These are phyloP conservation scores for Caenorhabditis latens DNA, from an alignment of 1,140 invertebrate species.

Conservation along the genomic window DNA sequence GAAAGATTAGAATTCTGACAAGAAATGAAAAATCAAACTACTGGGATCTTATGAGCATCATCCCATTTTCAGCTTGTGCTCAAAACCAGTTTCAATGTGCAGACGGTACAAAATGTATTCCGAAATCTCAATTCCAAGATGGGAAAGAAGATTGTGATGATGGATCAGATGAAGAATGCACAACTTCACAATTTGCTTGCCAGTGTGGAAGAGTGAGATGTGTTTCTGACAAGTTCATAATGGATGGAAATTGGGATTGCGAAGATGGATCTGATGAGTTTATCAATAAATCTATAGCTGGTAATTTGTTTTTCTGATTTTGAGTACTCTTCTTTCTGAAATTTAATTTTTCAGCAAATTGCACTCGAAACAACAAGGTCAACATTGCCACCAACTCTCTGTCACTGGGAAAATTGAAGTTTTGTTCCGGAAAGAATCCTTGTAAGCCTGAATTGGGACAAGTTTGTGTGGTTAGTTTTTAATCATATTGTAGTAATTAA, in stretches of 20 bases:
- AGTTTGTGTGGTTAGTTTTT: conserved; percentile 72
- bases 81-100: conserved; percentile 66
- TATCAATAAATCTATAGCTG: conserved; percentile 57
- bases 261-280: conserved; percentile 75
- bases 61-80: conserved; percentile 67
- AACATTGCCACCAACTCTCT: conserved; percentile 32
- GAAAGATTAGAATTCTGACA: no score
- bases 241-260: conserved; percentile 69
- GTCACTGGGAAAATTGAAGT: conserved; percentile 49
- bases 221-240: conserved; percentile 64
- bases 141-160: conserved; percentile 66
- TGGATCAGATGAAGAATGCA: conserved; percentile 69
- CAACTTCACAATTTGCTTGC: conserved; percentile 72
- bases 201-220: conserved; percentile 72
- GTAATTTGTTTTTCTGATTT: conserved; percentile 5
- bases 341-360: not conserved
- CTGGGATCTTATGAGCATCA: not conserved
- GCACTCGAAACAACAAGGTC: conserved; percentile 31
- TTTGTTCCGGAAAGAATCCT: conserved; percentile 61
- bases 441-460: conserved; percentile 70
- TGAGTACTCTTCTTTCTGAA: not conserved
- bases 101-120: conserved; percentile 63
- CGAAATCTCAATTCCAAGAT: conserved; percentile 62
- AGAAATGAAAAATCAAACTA: not conserved
- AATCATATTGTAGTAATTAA: not conserved